phyloP scores from a whole-genome alignment of 2,888 invertebrate genomes.

The Hyposoter dolosus region DNA sequence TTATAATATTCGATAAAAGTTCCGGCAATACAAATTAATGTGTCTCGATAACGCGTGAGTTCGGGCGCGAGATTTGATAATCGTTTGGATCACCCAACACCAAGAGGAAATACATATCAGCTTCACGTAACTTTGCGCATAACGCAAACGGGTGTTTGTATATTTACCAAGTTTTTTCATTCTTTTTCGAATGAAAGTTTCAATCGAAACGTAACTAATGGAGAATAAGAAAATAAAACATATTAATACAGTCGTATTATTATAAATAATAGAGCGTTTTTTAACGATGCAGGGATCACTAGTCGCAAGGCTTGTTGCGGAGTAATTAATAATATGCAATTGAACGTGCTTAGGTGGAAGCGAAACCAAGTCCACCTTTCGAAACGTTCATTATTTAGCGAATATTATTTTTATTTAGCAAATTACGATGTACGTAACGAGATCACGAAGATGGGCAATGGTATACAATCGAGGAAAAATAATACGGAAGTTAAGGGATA shows the following conservation, averaged over 20 bases:
- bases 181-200: neutral
- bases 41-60: slow-evolving; percentile 1
- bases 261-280: neutral
- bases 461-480: neutral
- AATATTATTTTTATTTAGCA: slow-evolving; percentile 33
- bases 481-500: neutral
- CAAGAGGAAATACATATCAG: neutral
- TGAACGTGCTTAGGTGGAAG: slow-evolving; percentile 10
- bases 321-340: slow-evolving; percentile 49
- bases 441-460: neutral
- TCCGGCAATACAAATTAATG: slow-evolving; percentile 58
- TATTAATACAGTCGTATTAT: neutral
- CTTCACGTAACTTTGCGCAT: slow-evolving; percentile 40
- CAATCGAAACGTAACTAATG: neutral
- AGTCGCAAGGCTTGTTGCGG: slow-evolving; percentile 49
- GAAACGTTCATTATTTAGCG: slow-evolving; percentile 25
- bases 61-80: slow-evolving; percentile 39
- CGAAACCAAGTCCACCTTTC: slow-evolving; percentile 30
- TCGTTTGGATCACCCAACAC: slow-evolving; percentile 7
- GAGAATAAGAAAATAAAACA: neutral
- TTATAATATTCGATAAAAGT: slow-evolving; percentile 30
- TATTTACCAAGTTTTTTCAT: neutral
- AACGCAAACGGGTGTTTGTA: neutral
- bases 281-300: slow-evolving; percentile 32
- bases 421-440: slow-evolving; percentile 27